Evolutionary conservation across 2,797 vertebrate genomes (phyloP), one percentile per base, ranked within the genome.

Genomic region (Parambassis ranga): DNA sequence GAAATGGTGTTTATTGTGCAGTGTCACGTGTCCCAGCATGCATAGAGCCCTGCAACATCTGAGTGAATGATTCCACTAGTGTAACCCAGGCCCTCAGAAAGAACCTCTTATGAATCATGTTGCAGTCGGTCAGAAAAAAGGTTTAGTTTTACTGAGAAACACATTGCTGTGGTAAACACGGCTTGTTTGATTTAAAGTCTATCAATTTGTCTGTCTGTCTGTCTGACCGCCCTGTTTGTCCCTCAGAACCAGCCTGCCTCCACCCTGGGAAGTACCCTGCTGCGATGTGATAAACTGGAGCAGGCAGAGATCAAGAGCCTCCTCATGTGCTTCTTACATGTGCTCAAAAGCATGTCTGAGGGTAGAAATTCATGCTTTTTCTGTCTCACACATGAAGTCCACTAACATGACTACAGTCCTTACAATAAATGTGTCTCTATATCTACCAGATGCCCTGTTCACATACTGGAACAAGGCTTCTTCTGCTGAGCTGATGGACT

Each of bases 321-420:
- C 33, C 93, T 99, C 59, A 96, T 99, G 96, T 98, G 96, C 84
- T 98, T 99, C 76, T 90, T 99, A 24, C 95, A 99, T 42, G 93
- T 99, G 65, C 91, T 99, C 44, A 98, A 97, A 91, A 99, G 94
- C 92, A 99, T 99, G 97, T 98, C 98, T 66, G 98, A 99, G 3
- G 98, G 98, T 99, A 93, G 68, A 46, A 8, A 10, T 5, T 19
- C 14, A 4, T 20, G 11, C 6, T 46, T 6, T 41, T 22, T 38
- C 7, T 3, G 1, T 1, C 11, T 37, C 14, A 49, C 30, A 23
- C 18, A 15, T 26, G 6, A 7, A 42, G 27, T 33, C 6, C 10
- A 19, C 10, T 23, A 18, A 1, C 14, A 3, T 7, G 22, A 39
- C 16, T 52, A n/a, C 2, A 27, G 3, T 26, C n/a, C 10, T 5